Percentiles rank a stretch among this genome's conserved stretches.
Evolutionary conservation across 2,888 invertebrate genomes (phyloP).

Genomic region (Pyrrhia umbra): DNA sequence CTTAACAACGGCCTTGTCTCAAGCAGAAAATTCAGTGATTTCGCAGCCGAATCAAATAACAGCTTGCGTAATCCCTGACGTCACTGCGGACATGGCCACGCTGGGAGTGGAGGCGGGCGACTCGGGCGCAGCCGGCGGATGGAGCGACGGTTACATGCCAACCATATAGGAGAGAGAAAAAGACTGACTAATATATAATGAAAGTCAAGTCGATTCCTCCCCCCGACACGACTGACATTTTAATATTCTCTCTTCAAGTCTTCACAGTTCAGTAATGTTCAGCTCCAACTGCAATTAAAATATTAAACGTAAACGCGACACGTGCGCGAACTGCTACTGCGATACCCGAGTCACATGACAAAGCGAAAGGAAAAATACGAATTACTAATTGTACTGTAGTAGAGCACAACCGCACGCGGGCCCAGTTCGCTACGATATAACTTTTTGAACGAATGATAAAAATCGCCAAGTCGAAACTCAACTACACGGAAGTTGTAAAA

Average conservation of each 20-base stretch:
- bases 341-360: conserved; percentile 75
- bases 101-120: conserved; percentile 35
- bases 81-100: conserved; percentile 85
- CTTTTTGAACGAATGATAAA: conserved; percentile 59
- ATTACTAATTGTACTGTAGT: conserved; percentile 63
- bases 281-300: conserved; percentile 72
- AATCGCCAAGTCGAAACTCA: conserved; percentile 77
- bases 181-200: conserved; percentile 92
- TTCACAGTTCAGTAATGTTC: conserved; percentile 63
- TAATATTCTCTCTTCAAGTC: conserved; percentile 66
- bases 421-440: conserved; percentile 57
- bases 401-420: conserved; percentile 62
- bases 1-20: conserved; percentile 69
- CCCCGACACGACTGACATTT: conserved; percentile 90
- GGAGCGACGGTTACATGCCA: conserved; percentile 82
- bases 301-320: conserved; percentile 56
- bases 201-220: conserved; percentile 92
- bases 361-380: conserved; percentile 72
- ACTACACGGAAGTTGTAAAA: conserved; percentile 84
- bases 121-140: conserved; percentile 47
- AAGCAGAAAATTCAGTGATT: conserved; percentile 88
- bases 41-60: conserved; percentile 85
- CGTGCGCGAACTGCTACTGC: conserved; percentile 55
- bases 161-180: conserved; percentile 94
- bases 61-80: conserved; percentile 88